Evolutionary conservation across 2,797 vertebrate genomes (phyloP), one percentile per base, ranked within the genome.

Genomic region (Aldrovandia affinis): DNA sequence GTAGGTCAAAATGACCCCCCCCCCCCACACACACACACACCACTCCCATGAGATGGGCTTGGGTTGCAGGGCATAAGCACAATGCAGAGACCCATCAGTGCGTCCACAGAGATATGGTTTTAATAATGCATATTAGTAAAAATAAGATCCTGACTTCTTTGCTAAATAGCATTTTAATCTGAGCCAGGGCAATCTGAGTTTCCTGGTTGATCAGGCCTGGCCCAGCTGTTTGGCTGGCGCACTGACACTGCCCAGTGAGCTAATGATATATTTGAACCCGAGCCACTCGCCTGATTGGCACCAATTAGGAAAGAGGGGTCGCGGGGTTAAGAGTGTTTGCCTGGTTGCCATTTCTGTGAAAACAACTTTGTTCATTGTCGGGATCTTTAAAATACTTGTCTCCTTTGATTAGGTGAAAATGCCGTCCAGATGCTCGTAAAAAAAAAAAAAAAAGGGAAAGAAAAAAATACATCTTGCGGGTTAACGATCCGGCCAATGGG

Each of bases 321-420:
- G 89, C 90, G 90, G 92, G 91, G 95, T 95, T 94, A 95, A 93
- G 92, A 91, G 92, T 93, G 90, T 91, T 93, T 91, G 91, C 93
- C 92, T 94, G 93, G 91, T 94, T 94, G 94, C 89, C 94, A 91
- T 94, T 96, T 95, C 93, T 93, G 93, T 90, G 90, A 90, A 73
- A 94, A 93, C 92, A 93, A 94, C 95, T 94, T 93, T 94, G 93
- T 94, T 94, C 90, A 93, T 94, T 94, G 92, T 96, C 95, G 94
- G 94, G 93, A 93, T 93, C 92, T 94, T 94, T 94, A 92, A 94
- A 95, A 93, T 89, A 92, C 88, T 91, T 93, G 93, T 95, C 94
- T 94, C 92, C 93, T 94, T 95, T 95, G 95, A 96, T 95, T 94
- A 95, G 91, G 94, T 96, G 95, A 93, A 96, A 96, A 96, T 95